These are phyloP conservation scores for Lasiurus borealis DNA, from an alignment of 2,113 vertebrate species.

Conservation along the genomic window DNA sequence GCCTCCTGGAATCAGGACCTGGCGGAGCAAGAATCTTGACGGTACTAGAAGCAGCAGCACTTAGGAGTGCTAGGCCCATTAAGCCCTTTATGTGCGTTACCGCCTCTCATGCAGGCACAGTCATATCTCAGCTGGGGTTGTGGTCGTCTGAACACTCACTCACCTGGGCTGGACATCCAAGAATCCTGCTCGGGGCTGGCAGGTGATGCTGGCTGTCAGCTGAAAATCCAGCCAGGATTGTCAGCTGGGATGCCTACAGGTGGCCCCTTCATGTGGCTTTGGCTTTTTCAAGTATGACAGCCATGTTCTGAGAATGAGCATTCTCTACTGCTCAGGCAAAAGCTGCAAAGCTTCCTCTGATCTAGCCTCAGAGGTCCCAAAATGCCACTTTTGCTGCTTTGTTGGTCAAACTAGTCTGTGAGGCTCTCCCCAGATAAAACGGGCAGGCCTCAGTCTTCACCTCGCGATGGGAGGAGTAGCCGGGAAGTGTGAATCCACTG, in stretches of 20 bases:
- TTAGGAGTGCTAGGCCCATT: background rate
- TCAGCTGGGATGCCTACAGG: background rate
- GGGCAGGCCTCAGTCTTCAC: background rate
- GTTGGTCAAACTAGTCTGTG: background rate
- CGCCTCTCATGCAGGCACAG: background rate
- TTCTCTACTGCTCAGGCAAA: background rate
- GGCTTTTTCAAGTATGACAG: slow-evolving; percentile 21
- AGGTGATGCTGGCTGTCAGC: background rate
- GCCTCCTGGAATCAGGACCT: background rate
- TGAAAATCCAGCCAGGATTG: background rate
- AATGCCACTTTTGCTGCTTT: background rate
- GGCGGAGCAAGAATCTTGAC: background rate
- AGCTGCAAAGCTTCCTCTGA: background rate
- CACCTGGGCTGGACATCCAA: background rate
- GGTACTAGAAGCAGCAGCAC: background rate
- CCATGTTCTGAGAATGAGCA: slow-evolving; percentile 14
- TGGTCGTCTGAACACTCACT: background rate
- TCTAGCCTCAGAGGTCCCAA: background rate
- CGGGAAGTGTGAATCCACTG: background rate
- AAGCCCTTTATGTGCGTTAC: background rate
- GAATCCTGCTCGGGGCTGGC: background rate
- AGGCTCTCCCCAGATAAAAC: background rate
- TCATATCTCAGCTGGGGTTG: background rate
- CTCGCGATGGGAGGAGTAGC: background rate
- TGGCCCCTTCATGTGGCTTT: background rate